phyloP scores from a whole-genome alignment of 2,888 invertebrate genomes.

The Cerceris ruficornis region DNA sequence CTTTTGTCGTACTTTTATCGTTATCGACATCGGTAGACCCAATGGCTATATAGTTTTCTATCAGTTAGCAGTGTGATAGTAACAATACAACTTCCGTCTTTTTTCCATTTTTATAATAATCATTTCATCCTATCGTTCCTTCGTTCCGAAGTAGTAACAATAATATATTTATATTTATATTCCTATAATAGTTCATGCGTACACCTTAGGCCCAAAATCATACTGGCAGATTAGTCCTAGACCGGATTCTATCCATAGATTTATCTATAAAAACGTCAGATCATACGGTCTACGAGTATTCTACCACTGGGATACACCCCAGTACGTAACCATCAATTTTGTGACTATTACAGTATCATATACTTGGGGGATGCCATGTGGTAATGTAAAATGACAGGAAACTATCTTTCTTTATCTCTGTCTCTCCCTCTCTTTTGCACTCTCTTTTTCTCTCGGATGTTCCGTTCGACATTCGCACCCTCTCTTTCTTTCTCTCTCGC shows the following conservation, averaged over 20 bases:
- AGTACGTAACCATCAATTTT: slow-evolving; percentile 44
- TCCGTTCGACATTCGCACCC: slow-evolving; percentile 23
- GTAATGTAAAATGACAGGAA: slow-evolving; percentile 75
- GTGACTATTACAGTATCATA: slow-evolving; percentile 47
- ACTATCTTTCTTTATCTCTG: slow-evolving; percentile 62
- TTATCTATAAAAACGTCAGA: slow-evolving; percentile 66
- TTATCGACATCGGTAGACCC: slow-evolving; percentile 54
- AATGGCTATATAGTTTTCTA: slow-evolving; percentile 59
- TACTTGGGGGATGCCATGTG: slow-evolving; percentile 60
- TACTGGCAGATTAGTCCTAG: slow-evolving; percentile 66
- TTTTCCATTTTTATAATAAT: slow-evolving; percentile 25
- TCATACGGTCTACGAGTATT: slow-evolving; percentile 65
- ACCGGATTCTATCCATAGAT: slow-evolving; percentile 61
- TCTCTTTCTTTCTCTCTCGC: slow-evolving; percentile 54
- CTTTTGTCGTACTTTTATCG: slow-evolving; percentile 30
- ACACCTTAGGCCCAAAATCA: slow-evolving; percentile 58
- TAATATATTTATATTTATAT: slow-evolving; percentile 29
- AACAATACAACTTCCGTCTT: slow-evolving; percentile 53
- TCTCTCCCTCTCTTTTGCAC: slow-evolving; percentile 53
- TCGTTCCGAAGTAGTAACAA: slow-evolving; percentile 36
- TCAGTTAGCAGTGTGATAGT: slow-evolving; percentile 63
- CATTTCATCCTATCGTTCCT: slow-evolving; percentile 17
- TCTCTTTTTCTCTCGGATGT: slow-evolving; percentile 29
- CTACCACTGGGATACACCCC: slow-evolving; percentile 58
- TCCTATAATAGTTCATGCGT: slow-evolving; percentile 51